A percentile compares a stretch with the other conserved stretches of the same genome.
Evolutionary conservation across 2,113 vertebrate genomes (phyloP).

Genomic region (Scatophagus argus): DNA sequence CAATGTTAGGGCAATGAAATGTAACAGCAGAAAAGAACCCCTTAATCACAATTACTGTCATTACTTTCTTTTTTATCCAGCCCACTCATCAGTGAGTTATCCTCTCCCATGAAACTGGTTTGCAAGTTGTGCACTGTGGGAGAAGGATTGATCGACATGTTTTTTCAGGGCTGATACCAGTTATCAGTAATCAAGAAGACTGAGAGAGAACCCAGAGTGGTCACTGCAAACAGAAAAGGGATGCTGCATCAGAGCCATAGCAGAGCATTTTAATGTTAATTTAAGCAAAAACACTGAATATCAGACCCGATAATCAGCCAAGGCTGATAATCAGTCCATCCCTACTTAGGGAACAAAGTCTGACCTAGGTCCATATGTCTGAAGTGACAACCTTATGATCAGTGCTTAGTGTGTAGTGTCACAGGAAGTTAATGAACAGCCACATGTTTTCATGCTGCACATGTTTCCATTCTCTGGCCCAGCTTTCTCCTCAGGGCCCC

Average conservation of each 20-base stretch:
- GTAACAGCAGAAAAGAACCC: background rate
- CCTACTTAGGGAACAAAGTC: slow-evolving; percentile 56
- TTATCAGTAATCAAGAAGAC: no score
- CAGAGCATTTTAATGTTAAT: no score
- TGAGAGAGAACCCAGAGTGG: no score
- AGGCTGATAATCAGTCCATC: no score
- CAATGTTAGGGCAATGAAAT: background rate
- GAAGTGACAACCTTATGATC: background rate
- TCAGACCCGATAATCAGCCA: no score
- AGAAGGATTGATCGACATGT: no score
- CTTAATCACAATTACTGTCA: background rate
- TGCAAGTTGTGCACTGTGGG: background rate
- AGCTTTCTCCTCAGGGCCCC: slow-evolving; percentile 67
- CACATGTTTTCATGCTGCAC: background rate
- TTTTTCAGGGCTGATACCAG: no score
- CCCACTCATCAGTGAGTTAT: background rate
- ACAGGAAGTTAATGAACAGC: slow-evolving; percentile 41
- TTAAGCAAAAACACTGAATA: no score
- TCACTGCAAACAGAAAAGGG: no score
- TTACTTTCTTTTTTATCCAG: background rate
- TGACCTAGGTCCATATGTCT: background rate
- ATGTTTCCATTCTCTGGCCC: background rate
- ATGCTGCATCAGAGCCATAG: no score
- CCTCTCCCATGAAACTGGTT: background rate
- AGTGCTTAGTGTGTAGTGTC: background rate